Conservation (phyloP, 2,797 vertebrate species). For the Lutjanus argentimaculatus region DNA sequence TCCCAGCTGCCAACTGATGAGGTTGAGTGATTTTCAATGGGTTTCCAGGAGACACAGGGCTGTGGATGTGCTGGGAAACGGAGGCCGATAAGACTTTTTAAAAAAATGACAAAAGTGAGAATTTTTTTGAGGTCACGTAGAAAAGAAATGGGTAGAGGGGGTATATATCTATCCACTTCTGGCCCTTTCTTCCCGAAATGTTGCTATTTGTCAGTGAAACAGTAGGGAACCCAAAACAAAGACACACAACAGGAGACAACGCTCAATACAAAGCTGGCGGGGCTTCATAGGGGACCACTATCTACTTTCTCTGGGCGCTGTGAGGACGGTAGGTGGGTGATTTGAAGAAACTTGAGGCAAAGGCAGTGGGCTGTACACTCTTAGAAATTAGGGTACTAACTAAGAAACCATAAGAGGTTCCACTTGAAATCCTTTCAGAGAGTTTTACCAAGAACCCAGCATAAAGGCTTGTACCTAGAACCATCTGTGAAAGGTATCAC, state of each 20-base stretch:
- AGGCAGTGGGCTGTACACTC: constrained; percentile 35
- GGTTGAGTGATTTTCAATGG: constrained; percentile 83
- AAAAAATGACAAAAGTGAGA: constrained; percentile 60
- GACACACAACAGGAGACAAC: constrained; percentile 24
- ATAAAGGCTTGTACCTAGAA: no score
- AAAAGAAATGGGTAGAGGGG: background rate
- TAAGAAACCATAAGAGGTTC: no score
- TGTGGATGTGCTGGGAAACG: constrained; percentile 73
- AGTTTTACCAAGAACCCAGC: no score
- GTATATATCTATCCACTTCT: constrained; percentile 17
- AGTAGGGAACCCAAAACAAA: constrained; percentile 35
- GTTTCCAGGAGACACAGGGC: constrained; percentile 55
- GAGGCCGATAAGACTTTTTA: constrained; percentile 58
- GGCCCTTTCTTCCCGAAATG: constrained; percentile 19
- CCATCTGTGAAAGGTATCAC: no score
- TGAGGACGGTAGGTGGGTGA: constrained; percentile 24
- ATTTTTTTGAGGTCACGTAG: constrained; percentile 3
- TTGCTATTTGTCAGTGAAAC: constrained; percentile 38
- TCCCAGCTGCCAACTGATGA: constrained; percentile 84
- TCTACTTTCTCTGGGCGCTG: background rate
- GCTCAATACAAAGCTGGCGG: constrained; percentile 22
- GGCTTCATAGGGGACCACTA: constrained; percentile 21
- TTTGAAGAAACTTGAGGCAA: constrained; percentile 49
- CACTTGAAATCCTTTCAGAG: no score
- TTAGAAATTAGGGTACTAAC: no score